These are phyloP conservation scores for Microcebus ravelobensis DNA, from an alignment of 2,113 vertebrate species.

Conservation along the genomic window DNA sequence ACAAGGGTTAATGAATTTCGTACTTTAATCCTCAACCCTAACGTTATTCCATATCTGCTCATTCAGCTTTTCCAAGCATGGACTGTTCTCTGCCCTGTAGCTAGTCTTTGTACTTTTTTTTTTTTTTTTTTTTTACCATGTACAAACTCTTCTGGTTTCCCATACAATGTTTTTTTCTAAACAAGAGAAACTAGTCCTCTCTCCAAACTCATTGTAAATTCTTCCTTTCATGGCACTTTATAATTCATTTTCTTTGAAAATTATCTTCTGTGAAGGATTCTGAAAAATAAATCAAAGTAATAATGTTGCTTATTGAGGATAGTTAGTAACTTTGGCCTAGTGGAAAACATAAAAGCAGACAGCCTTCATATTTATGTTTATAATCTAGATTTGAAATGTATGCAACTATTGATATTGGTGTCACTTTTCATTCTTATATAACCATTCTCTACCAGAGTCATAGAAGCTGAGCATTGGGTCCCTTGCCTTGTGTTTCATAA, in stretches of 20 bases:
- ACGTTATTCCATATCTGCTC: not conserved
- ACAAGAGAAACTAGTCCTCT: constrained; percentile 43
- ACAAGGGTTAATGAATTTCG: not conserved
- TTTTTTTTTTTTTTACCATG: not conserved
- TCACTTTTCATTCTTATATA: constrained; percentile 66
- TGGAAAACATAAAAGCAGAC: constrained; percentile 69
- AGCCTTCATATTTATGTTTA: constrained; percentile 75
- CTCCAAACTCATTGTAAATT: constrained; percentile 60
- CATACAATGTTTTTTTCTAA: not conserved
- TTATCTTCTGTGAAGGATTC: constrained; percentile 61
- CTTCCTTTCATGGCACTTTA: constrained; percentile 51
- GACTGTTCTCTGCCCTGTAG: not conserved
- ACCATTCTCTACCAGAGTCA: constrained; percentile 41
- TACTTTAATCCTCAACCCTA: not conserved
- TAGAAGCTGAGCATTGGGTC: constrained; percentile 22
- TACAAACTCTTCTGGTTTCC: not conserved
- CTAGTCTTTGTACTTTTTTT: constrained; percentile 32
- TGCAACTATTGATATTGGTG: constrained; percentile 58
- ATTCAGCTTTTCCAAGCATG: not conserved
- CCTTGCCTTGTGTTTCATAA: constrained; percentile 22
- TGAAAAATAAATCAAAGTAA: constrained; percentile 72
- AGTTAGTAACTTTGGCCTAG: constrained; percentile 50
- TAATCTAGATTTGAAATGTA: constrained; percentile 72
- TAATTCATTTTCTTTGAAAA: constrained; percentile 78
- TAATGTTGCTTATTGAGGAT: constrained; percentile 68